Conservation (phyloP, 2,113 vertebrate genomes). For the Microcebus griseorufus region DNA sequence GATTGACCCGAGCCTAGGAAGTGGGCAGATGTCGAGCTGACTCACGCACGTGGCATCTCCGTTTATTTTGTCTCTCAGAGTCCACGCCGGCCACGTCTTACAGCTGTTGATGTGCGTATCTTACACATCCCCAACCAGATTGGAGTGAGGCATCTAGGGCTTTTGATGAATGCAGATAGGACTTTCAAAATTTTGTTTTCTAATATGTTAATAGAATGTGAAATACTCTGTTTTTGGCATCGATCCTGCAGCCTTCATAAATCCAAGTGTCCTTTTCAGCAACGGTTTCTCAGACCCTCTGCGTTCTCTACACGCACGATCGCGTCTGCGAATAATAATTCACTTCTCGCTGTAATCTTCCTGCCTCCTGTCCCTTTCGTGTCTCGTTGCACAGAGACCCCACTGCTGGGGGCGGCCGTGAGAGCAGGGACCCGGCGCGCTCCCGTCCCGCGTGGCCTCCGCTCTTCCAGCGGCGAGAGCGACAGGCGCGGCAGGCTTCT, state of each 20-base stretch:
- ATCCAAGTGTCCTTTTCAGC: background rate
- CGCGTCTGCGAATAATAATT: background rate
- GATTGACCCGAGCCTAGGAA: background rate
- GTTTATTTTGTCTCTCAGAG: background rate
- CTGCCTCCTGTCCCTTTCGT: background rate
- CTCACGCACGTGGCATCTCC: background rate
- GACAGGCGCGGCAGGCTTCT: background rate
- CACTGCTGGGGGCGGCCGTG: too few species aligned
- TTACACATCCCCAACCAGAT: too few species aligned
- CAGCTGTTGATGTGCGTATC: background rate
- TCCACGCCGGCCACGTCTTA: background rate
- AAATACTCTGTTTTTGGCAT: background rate
- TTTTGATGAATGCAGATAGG: background rate
- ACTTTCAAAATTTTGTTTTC: background rate
- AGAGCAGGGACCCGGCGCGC: background rate
- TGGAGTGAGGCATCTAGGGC: background rate
- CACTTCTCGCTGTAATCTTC: background rate
- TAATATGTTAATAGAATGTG: background rate
- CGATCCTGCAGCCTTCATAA: background rate
- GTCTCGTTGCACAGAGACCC: background rate
- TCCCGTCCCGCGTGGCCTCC: background rate
- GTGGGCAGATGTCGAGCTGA: background rate
- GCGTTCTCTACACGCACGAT: background rate
- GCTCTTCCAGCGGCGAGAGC: rapidly evolving
- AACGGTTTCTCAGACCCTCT: background rate